Evolutionary conservation across 2,797 vertebrate species (phyloP), one percentile per base, ranked within the genome.

Genomic region (Austrolebias charrua): DNA sequence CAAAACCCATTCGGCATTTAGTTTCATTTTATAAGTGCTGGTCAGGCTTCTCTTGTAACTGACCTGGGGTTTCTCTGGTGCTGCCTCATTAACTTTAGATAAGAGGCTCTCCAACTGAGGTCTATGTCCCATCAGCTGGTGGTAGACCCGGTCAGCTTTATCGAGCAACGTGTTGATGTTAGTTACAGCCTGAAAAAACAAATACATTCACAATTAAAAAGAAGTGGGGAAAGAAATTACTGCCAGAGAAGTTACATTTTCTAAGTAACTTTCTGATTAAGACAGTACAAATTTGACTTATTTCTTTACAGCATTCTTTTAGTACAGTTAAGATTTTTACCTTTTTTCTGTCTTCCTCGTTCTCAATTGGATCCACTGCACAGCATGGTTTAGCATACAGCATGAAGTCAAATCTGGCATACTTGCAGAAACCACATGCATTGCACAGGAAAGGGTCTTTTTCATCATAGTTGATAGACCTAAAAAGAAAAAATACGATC

Each of bases 381-480:
- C 98, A 99, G 90, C 98, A 99, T 5, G 98, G 96, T 81, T 96
- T 97, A 71, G 97, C 97, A 4, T 98, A 98, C 9, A 99, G 84
- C 98, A 99, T 98, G 93, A 99, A 98, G 87, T 99, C 97, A 35
- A 98, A 99, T 66, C 97, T 94, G 5, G 96, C 98, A 0, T 99
- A 99, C 89, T 99, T 99, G 86, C 98, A 99, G 91, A 99, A 99
- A 43, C 98, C 98, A 57, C 98, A 99, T 53, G 98, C 97, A 0
- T 99, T 99, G 88, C 98, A 99, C 24, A 99, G 92, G 89, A 99
- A 99, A 3, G 98, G 98, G 63, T 99, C 98, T 83, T 99, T 99
- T 85, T 99, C 98, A 0, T 99, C 98, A 0, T 99, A 99, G 78
- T 99, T 99, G 84, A 99, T 99, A 24, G 98, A 99, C 71, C 98